Evolutionary conservation across 2,888 invertebrate species (phyloP).

Genomic region (Aspidiotus destructor): DNA sequence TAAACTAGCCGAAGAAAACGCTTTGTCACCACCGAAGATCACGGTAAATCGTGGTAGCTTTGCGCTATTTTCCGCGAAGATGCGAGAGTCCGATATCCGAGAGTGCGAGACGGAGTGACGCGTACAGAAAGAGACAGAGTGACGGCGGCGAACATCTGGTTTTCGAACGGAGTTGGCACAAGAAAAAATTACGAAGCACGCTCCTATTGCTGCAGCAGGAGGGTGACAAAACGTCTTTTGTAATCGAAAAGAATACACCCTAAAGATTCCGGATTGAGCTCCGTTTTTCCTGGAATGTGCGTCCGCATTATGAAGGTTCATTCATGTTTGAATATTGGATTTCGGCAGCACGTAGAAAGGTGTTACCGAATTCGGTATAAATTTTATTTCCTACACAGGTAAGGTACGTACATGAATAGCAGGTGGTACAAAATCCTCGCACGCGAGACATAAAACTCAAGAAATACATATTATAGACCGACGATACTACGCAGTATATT

Average conservation of each 20-base stretch:
- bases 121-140: neutral
- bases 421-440: neutral
- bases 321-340: constrained; percentile 2
- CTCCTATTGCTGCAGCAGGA: neutral
- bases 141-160: too few species aligned
- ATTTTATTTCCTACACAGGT: neutral
- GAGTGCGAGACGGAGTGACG: neutral
- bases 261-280: neutral
- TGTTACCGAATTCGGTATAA: constrained; percentile 1
- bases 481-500: too few species aligned
- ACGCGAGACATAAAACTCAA: neutral
- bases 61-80: neutral
- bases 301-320: constrained; percentile 2
- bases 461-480: too few species aligned
- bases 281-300: neutral
- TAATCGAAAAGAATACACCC: neutral
- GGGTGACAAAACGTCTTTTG: constrained; percentile 4
- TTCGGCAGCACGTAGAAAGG: neutral
- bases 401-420: neutral
- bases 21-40: constrained; percentile 15
- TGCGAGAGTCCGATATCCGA: neutral
- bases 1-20: constrained; percentile 20
- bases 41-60: neutral
- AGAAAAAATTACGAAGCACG: constrained; percentile 4
- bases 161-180: neutral